Evolutionary conservation across 2,888 invertebrate species (phyloP).

Genomic region (Machimus atricapillus): DNA sequence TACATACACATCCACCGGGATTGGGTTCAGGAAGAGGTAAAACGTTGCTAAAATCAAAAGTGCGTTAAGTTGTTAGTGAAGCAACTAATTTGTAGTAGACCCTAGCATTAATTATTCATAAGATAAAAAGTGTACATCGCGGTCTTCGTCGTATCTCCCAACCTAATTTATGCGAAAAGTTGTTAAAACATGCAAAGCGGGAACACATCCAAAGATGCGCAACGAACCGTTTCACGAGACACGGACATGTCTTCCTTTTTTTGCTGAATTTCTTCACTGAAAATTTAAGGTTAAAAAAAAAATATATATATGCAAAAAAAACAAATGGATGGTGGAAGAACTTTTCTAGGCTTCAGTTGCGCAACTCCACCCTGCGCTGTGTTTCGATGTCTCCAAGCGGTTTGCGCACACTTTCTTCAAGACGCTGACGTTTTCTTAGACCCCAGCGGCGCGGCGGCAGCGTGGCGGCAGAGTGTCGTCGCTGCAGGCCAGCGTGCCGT

Average conservation of each 20-base stretch:
- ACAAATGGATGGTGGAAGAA: background rate
- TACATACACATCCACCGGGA: background rate
- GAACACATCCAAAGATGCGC: slow-evolving; percentile 17
- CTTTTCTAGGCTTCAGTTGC: background rate
- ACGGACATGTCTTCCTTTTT: slow-evolving; percentile 29
- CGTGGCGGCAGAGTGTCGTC: background rate
- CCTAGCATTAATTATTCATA: slow-evolving; percentile 41
- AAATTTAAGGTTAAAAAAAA: background rate
- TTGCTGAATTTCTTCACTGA: slow-evolving; percentile 13
- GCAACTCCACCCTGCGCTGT: background rate
- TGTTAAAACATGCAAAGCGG: slow-evolving; percentile 25
- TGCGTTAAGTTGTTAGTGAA: slow-evolving; percentile 42
- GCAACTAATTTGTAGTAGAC: slow-evolving; percentile 40
- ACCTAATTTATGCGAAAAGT: slow-evolving; percentile 40
- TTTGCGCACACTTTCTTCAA: slow-evolving; percentile 7
- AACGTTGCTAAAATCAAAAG: slow-evolving; percentile 17
- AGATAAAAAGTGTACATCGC: slow-evolving; percentile 9
- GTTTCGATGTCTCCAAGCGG: background rate
- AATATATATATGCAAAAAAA: background rate
- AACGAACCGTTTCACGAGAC: slow-evolving; percentile 41
- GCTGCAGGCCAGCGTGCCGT: background rate
- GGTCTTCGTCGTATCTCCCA: background rate
- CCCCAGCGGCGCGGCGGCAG: background rate
- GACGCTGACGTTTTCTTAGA: too few species aligned
- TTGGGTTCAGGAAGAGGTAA: background rate